Evolutionary conservation across 2,797 vertebrate species (phyloP), one percentile per base, ranked within the genome.

Genomic region (Pipistrellus pipistrellus): DNA sequence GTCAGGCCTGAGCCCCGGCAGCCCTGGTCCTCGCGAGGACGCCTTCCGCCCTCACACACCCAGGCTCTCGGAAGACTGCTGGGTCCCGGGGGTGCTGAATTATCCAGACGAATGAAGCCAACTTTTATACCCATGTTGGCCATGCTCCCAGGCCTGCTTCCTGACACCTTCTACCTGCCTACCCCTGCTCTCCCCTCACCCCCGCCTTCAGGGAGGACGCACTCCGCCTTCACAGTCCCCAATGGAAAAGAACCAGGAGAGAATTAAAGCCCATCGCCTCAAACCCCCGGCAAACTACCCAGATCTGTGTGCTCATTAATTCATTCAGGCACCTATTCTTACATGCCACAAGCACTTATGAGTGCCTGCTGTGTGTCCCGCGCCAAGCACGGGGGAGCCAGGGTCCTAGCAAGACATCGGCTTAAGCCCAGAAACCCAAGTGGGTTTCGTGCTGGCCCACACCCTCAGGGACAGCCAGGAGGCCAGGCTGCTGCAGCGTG

Each of bases 401-500:
- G 73, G 44, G n/a, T 48, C 59, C 21, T 44, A 20, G 51, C n/a
- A 20, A 76, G 76, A n/a, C 10, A 0, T 5, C 23, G 8, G 12
- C 68, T 44, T 25, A 57, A 77, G 83, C 71, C 14, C 46, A 84
- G 72, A 62, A 35, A 4, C 41, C 3, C 64, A 12, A 18, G 59
- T 14, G 76, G 46, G 11, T 44, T 59, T 69, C 53, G 3, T 2
- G 53, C 38, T 30, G 41, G 59, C 11, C 44, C 25, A 8, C 27
- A 9, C 1, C 18, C 51, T 30, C 3, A 0, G 4, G 30, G 38
- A n/a, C 0, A 1, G 51, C 11, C 30, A 17, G 4, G 25, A 66
- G 0, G 21, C 69, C 4, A 1, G 11, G 66, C 8, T 4, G 6
- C 8, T 18, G 25, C 6, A 12, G 6, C 53, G 41, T 30, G 14